These are phyloP conservation scores for rabbit (Oryctolagus cuniculus) DNA, from an alignment of 2,113 vertebrate species.

Conservation along the genomic window mOryCun1.1 NC_091432.1:91787001-91787500, in stretches of 20 bases:
- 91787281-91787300: background rate
- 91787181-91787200: background rate
- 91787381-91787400: background rate
- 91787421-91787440: background rate
- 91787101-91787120: conserved; percentile 29
- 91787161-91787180: background rate
- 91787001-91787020: background rate
- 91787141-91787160: background rate
- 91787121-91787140: background rate
- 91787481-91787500: background rate
- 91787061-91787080: background rate
- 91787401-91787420: background rate
- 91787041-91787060: background rate
- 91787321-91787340: background rate
- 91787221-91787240: background rate
- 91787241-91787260: background rate
- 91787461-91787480: background rate
- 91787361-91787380: background rate
- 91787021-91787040: background rate
- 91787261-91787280: background rate
- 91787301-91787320: background rate
- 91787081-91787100: background rate
- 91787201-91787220: background rate
- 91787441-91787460: background rate
- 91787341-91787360: background rate